Conservation (phyloP, 2,888 invertebrate species). For the Candidula unifasciata region DNA sequence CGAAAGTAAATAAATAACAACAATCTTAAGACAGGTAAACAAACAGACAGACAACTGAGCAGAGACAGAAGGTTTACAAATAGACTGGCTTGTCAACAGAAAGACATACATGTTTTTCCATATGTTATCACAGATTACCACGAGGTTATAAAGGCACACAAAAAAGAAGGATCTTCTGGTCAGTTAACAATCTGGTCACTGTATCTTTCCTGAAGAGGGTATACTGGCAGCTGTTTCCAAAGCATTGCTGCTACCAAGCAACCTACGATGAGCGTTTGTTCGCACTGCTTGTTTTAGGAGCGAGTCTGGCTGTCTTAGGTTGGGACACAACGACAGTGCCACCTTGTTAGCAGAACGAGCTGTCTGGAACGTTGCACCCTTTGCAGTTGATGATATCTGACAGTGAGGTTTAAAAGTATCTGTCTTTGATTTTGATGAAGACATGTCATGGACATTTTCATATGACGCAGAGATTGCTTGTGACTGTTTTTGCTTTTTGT, state of each 20-base stretch:
- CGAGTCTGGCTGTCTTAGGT: not conserved
- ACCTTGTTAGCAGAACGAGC: not conserved
- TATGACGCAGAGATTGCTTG: not conserved
- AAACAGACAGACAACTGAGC: too few relatives aligned
- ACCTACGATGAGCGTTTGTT: slow-evolving; percentile 19
- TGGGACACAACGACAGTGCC: not conserved
- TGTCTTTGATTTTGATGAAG: not conserved
- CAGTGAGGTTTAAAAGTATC: slow-evolving; percentile 4
- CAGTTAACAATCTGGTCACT: not conserved
- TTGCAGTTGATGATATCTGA: not conserved
- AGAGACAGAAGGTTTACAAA: too few relatives aligned
- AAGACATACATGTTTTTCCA: too few relatives aligned
- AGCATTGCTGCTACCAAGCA: not conserved
- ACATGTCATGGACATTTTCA: not conserved
- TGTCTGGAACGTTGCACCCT: not conserved
- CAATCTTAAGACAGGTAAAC: too few relatives aligned
- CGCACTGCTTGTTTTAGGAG: slow-evolving; percentile 1
- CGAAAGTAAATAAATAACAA: too few relatives aligned
- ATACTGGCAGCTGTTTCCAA: not conserved
- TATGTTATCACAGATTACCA: too few relatives aligned
- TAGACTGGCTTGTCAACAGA: too few relatives aligned
- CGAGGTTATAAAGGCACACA: not conserved
- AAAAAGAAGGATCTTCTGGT: not conserved
- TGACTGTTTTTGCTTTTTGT: not conserved
- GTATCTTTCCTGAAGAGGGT: not conserved